Percentiles rank a stretch among this genome's conserved stretches.
Conservation (phyloP, 2,113 vertebrate genomes). For the Clarias magur region DNA sequence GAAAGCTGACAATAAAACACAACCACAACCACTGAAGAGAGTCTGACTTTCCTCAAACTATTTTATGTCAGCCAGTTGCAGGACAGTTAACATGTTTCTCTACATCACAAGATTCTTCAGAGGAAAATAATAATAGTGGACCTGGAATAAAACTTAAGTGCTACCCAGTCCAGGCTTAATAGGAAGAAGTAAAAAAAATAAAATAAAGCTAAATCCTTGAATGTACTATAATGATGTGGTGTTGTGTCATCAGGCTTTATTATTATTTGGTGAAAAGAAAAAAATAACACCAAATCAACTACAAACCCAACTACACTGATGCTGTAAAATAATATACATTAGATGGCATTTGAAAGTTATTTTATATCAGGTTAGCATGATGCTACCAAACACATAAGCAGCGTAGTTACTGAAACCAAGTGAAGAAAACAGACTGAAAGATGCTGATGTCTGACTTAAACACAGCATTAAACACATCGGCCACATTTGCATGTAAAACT, state of each 20-base stretch:
- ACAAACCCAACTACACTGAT: neutral
- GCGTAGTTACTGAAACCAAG: constrained; percentile 18
- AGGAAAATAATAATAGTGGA: neutral
- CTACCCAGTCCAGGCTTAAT: neutral
- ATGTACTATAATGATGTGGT: neutral
- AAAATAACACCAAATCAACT: neutral
- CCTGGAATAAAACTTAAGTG: neutral
- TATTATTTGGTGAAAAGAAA: neutral
- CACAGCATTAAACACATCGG: neutral
- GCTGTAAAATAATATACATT: neutral
- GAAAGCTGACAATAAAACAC: constrained; percentile 9
- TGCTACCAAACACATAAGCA: neutral
- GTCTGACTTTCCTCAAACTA: neutral
- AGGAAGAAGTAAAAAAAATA: neutral
- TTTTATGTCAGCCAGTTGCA: neutral
- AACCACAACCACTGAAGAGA: neutral
- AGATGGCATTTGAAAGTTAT: neutral
- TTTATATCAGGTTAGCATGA: constrained; percentile 2
- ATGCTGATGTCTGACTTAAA: neutral
- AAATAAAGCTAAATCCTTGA: neutral
- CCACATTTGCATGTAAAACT: neutral
- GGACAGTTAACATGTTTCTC: neutral
- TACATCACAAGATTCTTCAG: neutral
- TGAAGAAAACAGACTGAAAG: neutral
- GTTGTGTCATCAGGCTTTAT: neutral